Conservation (phyloP, 2,888 invertebrate species). For the Diarsia mendica region DNA sequence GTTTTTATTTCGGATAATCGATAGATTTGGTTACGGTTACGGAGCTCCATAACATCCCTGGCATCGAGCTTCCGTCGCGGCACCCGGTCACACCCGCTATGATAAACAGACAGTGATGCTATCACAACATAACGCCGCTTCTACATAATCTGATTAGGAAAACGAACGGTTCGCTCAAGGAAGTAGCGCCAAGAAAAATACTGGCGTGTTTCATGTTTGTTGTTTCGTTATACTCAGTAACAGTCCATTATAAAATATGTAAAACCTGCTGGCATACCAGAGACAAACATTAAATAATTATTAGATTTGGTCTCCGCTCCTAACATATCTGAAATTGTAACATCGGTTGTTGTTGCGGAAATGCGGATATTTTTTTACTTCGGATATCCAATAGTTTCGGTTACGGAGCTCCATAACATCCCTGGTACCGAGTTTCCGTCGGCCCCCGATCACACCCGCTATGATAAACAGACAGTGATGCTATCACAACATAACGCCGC, state of each 20-base stretch:
- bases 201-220: conserved; percentile 20
- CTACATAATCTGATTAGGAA: conserved; percentile 69
- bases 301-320: too few relatives aligned
- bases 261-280: too few relatives aligned
- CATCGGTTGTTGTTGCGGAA: too few relatives aligned
- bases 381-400: too few relatives aligned
- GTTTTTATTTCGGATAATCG: too few relatives aligned
- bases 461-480: conserved; percentile 68
- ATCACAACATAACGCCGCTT: conserved; percentile 66
- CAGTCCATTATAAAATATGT: too few relatives aligned
- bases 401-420: too few relatives aligned
- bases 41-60: not conserved
- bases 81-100: conserved; percentile 58
- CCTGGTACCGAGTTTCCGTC: conserved; percentile 57
- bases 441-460: conserved; percentile 56
- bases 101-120: conserved; percentile 69
- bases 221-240: too few relatives aligned
- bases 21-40: too few relatives aligned
- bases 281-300: too few relatives aligned
- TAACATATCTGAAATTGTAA: too few relatives aligned
- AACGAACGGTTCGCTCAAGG: conserved; percentile 40
- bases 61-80: conserved; percentile 57
- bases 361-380: too few relatives aligned
- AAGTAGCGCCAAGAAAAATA: conserved; percentile 49
- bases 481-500: conserved; percentile 66